Evolutionary conservation across 2,888 invertebrate species (phyloP).

Genomic region (Protophormia terraenovae): DNA sequence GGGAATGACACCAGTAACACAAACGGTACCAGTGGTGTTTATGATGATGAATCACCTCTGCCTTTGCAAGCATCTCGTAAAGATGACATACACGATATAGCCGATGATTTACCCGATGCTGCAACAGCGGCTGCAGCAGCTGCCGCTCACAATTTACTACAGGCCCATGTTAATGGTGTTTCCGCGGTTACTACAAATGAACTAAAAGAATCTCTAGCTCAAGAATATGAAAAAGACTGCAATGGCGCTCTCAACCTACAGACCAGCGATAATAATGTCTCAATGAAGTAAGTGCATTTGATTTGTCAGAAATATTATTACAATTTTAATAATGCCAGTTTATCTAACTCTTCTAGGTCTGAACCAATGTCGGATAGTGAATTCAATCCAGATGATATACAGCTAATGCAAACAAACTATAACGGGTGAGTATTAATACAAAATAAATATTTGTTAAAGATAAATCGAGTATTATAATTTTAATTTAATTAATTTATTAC

Average conservation of each 20-base stretch:
- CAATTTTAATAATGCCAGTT: conserved; percentile 49
- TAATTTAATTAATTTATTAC: too few species aligned
- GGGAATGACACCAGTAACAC: conserved; percentile 72
- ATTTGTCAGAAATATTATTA: conserved; percentile 14
- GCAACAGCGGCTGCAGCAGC: conserved; percentile 22
- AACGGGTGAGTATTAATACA: conserved; percentile 75
- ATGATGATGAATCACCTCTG: conserved; percentile 51
- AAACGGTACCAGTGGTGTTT: conserved; percentile 41
- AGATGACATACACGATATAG: conserved; percentile 32
- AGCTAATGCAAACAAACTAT: conserved; percentile 80
- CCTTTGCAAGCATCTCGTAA: conserved; percentile 68
- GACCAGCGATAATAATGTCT: conserved; percentile 75
- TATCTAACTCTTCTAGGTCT: conserved; percentile 72
- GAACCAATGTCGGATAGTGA: conserved; percentile 79
- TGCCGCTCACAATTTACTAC: conserved; percentile 56
- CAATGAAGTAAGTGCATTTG: conserved; percentile 76
- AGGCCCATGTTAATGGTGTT: conserved; percentile 57
- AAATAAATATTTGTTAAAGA: not conserved
- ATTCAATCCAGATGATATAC: conserved; percentile 80
- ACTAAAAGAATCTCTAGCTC: conserved; percentile 68
- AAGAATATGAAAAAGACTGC: conserved; percentile 76
- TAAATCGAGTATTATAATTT: too few species aligned
- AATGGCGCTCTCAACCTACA: conserved; percentile 77
- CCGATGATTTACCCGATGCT: conserved; percentile 35
- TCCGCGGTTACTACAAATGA: conserved; percentile 40